Conservation (phyloP, 2,888 invertebrate genomes). For the Clanis bilineata region DNA sequence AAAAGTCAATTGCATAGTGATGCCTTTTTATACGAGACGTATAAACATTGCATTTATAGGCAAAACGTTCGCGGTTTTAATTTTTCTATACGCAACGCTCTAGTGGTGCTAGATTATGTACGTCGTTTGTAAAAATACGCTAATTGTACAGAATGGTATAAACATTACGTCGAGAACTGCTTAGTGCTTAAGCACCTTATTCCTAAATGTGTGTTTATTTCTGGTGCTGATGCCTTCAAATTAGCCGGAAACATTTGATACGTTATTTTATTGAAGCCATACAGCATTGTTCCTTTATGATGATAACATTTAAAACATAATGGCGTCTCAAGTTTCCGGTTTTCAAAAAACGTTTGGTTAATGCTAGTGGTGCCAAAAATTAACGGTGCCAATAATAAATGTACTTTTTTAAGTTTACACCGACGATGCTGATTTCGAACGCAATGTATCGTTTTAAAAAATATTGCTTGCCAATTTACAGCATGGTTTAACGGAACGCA, state of each 20-base stretch:
- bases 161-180: slow-evolving; percentile 1
- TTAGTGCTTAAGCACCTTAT: slow-evolving; percentile 46
- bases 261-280: neutral
- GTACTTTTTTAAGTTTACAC: slow-evolving; percentile 4
- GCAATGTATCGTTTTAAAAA: slow-evolving; percentile 17
- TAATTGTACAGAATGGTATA: slow-evolving; percentile 27
- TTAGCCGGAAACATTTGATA: neutral
- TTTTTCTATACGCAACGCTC: slow-evolving; percentile 48
- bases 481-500: slow-evolving; percentile 19
- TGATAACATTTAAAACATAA: neutral
- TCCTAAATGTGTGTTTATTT: slow-evolving; percentile 53
- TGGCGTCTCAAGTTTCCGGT: slow-evolving; percentile 8
- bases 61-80: slow-evolving; percentile 36
- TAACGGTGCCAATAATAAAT: slow-evolving; percentile 61
- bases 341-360: slow-evolving; percentile 38
- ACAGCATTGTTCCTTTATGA: neutral
- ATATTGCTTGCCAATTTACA: slow-evolving; percentile 14
- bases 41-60: slow-evolving; percentile 51
- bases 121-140: slow-evolving; percentile 37
- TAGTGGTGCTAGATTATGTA: slow-evolving; percentile 57
- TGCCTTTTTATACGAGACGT: slow-evolving; percentile 28
- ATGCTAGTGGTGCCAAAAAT: slow-evolving; percentile 73
- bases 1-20: slow-evolving; percentile 45
- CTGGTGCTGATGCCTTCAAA: slow-evolving; percentile 55
- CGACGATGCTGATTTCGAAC: slow-evolving; percentile 20